Percentiles rank a stretch among this genome's conserved stretches.
These are phyloP conservation scores for Oreonectes daqikongensis DNA, from an alignment of 2,797 vertebrate species.

Conservation along the genomic window DNA sequence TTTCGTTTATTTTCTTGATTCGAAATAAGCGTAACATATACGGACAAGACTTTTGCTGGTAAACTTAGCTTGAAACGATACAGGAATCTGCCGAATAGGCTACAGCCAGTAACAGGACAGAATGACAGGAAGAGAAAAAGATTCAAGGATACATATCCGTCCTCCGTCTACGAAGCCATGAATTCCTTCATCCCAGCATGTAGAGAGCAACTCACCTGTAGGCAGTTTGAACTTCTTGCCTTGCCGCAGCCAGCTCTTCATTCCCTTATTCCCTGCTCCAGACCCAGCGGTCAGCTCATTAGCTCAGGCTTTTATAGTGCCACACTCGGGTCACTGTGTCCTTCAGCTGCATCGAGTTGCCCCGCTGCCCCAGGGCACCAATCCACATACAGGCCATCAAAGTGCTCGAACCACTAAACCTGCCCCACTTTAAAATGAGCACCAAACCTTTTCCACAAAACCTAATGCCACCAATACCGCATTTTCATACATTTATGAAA, in stretches of 20 bases:
- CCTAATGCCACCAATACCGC: neutral
- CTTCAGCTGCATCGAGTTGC: constrained; percentile 72
- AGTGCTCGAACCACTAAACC: neutral
- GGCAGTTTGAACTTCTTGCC: constrained; percentile 51
- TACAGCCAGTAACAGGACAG: neutral
- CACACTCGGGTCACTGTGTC: constrained; percentile 66
- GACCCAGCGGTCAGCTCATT: constrained; percentile 40
- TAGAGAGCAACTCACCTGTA: constrained; percentile 60
- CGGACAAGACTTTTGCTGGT: neutral
- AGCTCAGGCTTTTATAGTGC: constrained; percentile 69
- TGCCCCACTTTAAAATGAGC: neutral
- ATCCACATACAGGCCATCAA: constrained; percentile 45
- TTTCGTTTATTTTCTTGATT: too few relatives aligned
- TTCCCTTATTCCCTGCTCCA: constrained; percentile 29
- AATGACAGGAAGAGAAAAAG: neutral
- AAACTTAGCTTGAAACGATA: neutral
- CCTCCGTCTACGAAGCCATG: neutral
- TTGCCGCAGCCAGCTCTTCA: constrained; percentile 58
- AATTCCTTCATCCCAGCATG: neutral
- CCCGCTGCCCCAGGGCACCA: constrained; percentile 56
- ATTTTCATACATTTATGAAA: neutral
- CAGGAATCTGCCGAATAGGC: neutral
- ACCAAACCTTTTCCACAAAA: neutral
- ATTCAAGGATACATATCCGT: neutral
- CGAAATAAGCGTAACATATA: too few relatives aligned